Evolutionary conservation across 2,888 invertebrate species (phyloP).

Genomic region (Ecliptopera silaceata): DNA sequence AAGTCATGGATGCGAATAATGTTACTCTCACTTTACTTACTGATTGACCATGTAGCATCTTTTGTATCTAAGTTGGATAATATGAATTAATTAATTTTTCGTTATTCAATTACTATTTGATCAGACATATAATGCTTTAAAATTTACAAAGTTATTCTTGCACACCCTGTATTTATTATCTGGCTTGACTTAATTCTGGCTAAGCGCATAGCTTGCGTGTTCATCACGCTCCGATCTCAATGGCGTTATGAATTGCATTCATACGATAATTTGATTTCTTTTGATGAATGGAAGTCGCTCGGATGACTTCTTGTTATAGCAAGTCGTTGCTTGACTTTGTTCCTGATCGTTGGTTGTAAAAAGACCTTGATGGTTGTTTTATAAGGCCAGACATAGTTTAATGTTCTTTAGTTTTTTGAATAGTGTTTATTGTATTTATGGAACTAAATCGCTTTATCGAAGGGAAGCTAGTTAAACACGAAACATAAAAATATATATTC

Average conservation of each 20-base stretch:
- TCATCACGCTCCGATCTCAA: constrained; percentile 50
- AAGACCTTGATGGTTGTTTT: not conserved
- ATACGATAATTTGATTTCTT: constrained; percentile 60
- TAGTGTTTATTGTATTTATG: too few species aligned
- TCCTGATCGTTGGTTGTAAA: not conserved
- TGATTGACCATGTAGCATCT: too few species aligned
- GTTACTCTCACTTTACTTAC: too few species aligned
- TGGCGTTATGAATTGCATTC: constrained; percentile 45
- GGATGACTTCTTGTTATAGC: constrained; percentile 45
- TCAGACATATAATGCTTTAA: too few species aligned
- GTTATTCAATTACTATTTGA: too few species aligned
- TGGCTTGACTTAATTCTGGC: constrained; percentile 41
- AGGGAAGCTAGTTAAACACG: too few species aligned
- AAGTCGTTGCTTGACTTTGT: constrained; percentile 2
- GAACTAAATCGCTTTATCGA: too few species aligned
- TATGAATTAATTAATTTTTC: too few species aligned
- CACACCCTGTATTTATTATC: constrained; percentile 13
- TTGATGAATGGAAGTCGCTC: constrained; percentile 53
- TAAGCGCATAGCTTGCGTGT: constrained; percentile 49
- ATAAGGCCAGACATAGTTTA: not conserved
- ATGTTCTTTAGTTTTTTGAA: too few species aligned
- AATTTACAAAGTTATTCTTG: not conserved
- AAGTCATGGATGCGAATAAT: too few species aligned
- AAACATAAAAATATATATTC: too few species aligned
- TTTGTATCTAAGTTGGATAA: too few species aligned